Evolutionary conservation across 2,113 vertebrate genomes (phyloP).

Genomic region (Sander lucioperca): DNA sequence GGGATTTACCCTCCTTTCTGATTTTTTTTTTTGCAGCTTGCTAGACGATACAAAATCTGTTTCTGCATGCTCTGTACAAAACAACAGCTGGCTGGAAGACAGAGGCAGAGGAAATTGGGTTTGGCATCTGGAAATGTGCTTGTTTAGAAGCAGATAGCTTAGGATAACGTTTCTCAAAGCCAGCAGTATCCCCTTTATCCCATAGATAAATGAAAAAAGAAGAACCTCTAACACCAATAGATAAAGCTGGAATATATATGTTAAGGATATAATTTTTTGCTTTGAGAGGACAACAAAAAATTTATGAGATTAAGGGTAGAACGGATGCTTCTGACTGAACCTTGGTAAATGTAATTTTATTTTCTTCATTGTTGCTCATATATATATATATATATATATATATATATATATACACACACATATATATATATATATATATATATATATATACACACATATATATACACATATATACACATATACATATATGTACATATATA

Average conservation of each 20-base stretch:
- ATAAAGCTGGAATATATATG: slow-evolving; percentile 16
- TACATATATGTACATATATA: too few species aligned
- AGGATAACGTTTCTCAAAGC: slow-evolving; percentile 41
- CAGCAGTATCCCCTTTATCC: slow-evolving; percentile 26
- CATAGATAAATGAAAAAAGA: slow-evolving; percentile 19
- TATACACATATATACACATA: too few species aligned
- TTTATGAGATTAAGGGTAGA: background rate
- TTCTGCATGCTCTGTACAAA: slow-evolving; percentile 34
- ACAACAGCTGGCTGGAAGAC: slow-evolving; percentile 53
- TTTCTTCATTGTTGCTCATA: background rate
- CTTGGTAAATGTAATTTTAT: background rate
- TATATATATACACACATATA: too few species aligned
- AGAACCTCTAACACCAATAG: background rate
- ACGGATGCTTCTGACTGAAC: background rate
- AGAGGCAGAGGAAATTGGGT: slow-evolving; percentile 31
- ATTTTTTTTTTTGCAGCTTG: slow-evolving; percentile 34
- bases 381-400: too few species aligned
- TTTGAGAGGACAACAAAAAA: background rate
- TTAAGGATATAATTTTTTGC: background rate
- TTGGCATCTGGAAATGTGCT: slow-evolving; percentile 61
- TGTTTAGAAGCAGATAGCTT: slow-evolving; percentile 38
- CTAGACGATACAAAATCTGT: slow-evolving; percentile 27
- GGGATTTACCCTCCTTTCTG: slow-evolving; percentile 24
- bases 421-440: too few species aligned
- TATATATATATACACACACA: too few species aligned